Conservation (phyloP, 2,797 vertebrate genomes). For the Tamandua tetradactyla region DNA sequence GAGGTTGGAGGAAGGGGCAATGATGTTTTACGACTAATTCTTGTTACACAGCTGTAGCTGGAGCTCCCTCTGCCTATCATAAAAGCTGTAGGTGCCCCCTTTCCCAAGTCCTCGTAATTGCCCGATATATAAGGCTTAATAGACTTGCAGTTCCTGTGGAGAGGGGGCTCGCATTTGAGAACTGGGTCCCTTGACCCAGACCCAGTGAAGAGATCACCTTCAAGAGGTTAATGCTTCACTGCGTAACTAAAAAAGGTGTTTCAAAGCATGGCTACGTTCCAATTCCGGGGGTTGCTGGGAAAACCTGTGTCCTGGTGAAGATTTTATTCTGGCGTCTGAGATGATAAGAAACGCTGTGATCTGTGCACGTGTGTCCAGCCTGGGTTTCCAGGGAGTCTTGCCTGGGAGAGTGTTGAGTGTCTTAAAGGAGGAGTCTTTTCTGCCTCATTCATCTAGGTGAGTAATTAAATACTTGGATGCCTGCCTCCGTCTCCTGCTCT, state of each 20-base stretch:
- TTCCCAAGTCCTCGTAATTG: conserved; percentile 51
- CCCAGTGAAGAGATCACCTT: conserved; percentile 44
- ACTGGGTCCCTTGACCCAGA: conserved; percentile 47
- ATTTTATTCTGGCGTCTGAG: conserved; percentile 43
- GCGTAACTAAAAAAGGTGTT: conserved; percentile 34
- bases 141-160: conserved; percentile 49
- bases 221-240: conserved; percentile 62
- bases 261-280: conserved; percentile 38
- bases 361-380: neutral
- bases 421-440: neutral
- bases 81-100: conserved; percentile 50
- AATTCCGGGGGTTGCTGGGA: neutral
- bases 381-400: neutral
- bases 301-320: neutral
- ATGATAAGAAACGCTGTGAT: conserved; percentile 30
- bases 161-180: conserved; percentile 27
- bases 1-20: conserved; percentile 36
- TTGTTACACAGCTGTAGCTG: conserved; percentile 43
- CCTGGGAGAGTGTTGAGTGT: neutral
- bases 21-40: conserved; percentile 55
- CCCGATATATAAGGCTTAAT: conserved; percentile 33
- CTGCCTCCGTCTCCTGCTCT: neutral
- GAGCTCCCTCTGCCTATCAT: conserved; percentile 35
- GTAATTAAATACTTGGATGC: neutral
- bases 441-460: neutral